Evolutionary conservation across 1,140 invertebrate genomes (phyloP).

Genomic region (Oncopodura yosiiana): DNA sequence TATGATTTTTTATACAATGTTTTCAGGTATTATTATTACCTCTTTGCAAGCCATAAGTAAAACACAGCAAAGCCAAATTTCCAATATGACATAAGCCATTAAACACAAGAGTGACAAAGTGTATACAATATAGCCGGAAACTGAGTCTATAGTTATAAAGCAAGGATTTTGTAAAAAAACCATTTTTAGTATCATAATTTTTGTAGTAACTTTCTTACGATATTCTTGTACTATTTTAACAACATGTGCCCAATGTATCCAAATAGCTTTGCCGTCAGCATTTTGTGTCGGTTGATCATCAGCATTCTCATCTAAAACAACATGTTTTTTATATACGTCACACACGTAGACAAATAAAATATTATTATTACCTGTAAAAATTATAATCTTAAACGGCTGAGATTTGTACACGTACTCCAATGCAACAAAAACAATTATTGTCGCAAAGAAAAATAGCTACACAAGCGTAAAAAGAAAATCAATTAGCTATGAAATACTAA

Average conservation of each 20-base stretch:
- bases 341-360: not conserved
- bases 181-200: not conserved
- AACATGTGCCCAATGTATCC: conserved; percentile 7
- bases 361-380: conserved; percentile 1
- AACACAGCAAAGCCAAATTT: conserved; percentile 23
- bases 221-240: not conserved
- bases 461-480: not conserved
- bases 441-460: conserved; percentile 13
- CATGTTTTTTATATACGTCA: not conserved
- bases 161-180: not conserved
- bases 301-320: not conserved
- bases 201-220: conserved; percentile 4
- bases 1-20: not conserved
- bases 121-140: conserved; percentile 16
- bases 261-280: conserved; percentile 9
- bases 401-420: conserved; percentile 22
- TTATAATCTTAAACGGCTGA: conserved; percentile 10
- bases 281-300: not conserved
- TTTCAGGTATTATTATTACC: conserved; percentile 3
- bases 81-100: conserved; percentile 16
- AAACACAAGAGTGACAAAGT: conserved; percentile 1
- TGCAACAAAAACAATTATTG: conserved; percentile 7
- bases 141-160: conserved; percentile 1
- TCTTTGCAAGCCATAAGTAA: conserved; percentile 19
- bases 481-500: not conserved